Percentiles rank a stretch among this genome's conserved stretches.
These are phyloP conservation scores for Noctuana brunneofusca DNA, from an alignment of 2,888 invertebrate species.

Conservation along the genomic window DNA sequence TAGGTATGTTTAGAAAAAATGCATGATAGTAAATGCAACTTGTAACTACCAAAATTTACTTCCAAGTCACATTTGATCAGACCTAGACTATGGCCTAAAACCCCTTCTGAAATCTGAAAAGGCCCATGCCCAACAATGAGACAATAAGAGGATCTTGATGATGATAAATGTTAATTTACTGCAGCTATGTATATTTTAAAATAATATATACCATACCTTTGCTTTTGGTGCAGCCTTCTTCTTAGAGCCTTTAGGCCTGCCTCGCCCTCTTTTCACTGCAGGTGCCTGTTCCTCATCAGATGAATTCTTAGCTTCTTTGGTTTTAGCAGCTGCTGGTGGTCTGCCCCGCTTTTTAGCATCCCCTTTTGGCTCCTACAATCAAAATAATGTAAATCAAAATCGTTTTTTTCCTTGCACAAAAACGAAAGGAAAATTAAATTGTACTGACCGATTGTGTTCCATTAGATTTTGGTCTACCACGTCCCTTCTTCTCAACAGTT, in stretches of 20 bases:
- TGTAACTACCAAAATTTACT: too few relatives aligned
- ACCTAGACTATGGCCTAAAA: too few relatives aligned
- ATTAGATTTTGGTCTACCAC: conserved; percentile 79
- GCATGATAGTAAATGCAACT: too few relatives aligned
- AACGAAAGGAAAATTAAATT: background rate
- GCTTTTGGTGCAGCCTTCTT: conserved; percentile 75
- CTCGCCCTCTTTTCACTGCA: conserved; percentile 80
- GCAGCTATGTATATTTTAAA: too few relatives aligned
- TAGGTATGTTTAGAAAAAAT: too few relatives aligned
- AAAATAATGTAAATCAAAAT: conserved; percentile 29
- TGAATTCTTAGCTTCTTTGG: conserved; percentile 80
- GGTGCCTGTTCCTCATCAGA: conserved; percentile 81
- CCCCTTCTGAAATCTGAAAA: too few relatives aligned
- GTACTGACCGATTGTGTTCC: conserved; percentile 72
- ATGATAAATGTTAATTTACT: too few relatives aligned
- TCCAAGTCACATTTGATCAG: too few relatives aligned
- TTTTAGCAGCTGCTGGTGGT: conserved; percentile 67
- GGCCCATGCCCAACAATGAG: too few relatives aligned
- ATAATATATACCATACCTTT: too few relatives aligned
- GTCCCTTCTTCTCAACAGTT: conserved; percentile 79
- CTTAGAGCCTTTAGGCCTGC: conserved; percentile 81
- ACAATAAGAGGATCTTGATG: too few relatives aligned
- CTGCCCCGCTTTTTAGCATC: conserved; percentile 78
- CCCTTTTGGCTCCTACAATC: conserved; percentile 71
- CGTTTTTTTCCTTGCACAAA: background rate